Evolutionary conservation across 2,113 vertebrate genomes (phyloP), one percentile per base, ranked within the genome.

Genomic region (Dicentrarchus labrax): DNA sequence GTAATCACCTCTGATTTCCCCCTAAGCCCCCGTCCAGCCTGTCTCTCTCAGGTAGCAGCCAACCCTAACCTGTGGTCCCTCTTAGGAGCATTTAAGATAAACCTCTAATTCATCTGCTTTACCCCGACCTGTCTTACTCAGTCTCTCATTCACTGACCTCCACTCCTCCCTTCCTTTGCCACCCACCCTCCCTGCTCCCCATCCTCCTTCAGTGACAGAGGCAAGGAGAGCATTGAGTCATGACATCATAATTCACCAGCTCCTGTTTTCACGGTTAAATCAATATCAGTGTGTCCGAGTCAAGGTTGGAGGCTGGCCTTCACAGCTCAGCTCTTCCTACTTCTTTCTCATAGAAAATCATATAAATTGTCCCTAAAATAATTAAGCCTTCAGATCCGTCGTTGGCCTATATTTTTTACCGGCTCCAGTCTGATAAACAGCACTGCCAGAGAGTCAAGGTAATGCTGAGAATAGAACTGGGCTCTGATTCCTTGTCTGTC

Each of bases 321-420:
- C 92, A 76, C 87, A 83, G 86, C 89, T 89, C 83, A 77, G 83
- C 81, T 87, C 90, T 90, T 88, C 80, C 87, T 82, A 39, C 88
- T 90, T 87, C 84, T 91, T 94, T 94, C 90, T 92, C 80, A 88
- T 80, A 91, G 90, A 93, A 93, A 94, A 95, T 91, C 92, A 91
- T 89, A 95, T 94, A 93, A 95, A 94, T 93, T 94, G 93, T 92
- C 86, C 89, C 91, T 93, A 92, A 93, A 94, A 95, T 95, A 95
- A 94, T 95, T 94, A 94, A 93, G 93, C 93, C 92, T 93, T 94
- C 94, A 93, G 86, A 84, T 93, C 91, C 78, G 76, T 84, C 82
- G 80, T 82, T 90, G 86, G 76, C 82, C 89, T 88, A 74, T 92
- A 89, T 93, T 92, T 92, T 93, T 87, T 84, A 80, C 82, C 71